phyloP scores from a whole-genome alignment of 2,888 invertebrate species.

The Drosophila suboccidentalis region DNA sequence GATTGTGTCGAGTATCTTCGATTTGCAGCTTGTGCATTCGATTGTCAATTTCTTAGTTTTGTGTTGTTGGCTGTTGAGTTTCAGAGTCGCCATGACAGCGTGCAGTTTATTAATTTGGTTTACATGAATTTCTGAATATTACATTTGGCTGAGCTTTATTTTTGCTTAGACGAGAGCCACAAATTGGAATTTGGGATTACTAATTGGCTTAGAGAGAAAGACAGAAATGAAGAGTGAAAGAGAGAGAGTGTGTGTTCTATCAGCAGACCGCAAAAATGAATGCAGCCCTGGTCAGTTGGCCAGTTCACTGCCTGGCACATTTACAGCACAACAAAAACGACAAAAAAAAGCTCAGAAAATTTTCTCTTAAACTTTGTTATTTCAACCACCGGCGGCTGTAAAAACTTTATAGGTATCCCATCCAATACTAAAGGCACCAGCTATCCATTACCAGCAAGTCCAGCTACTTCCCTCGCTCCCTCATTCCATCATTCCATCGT shows the following conservation, averaged over 20 bases:
- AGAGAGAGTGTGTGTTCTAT: slow-evolving; percentile 5
- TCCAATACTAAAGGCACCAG: slow-evolving; percentile 6
- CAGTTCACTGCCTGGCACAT: slow-evolving; percentile 25
- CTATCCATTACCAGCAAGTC: slow-evolving; percentile 23
- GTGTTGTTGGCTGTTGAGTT: neutral
- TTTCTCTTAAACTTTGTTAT: slow-evolving; percentile 61
- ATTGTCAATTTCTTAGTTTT: slow-evolving; percentile 51
- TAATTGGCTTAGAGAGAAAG: slow-evolving; percentile 39
- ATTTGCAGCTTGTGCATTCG: slow-evolving; percentile 42
- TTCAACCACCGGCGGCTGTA: slow-evolving; percentile 55
- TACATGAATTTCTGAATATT: slow-evolving; percentile 24
- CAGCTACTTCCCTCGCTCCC: neutral
- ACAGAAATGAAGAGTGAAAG: neutral
- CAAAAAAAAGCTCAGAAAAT: slow-evolving; percentile 42
- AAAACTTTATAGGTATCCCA: slow-evolving; percentile 65
- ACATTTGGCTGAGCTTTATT: slow-evolving; percentile 22
- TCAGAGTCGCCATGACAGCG: slow-evolving; percentile 31
- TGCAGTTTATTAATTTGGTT: slow-evolving; percentile 46
- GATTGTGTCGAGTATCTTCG: slow-evolving; percentile 10
- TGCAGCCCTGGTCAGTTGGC: slow-evolving; percentile 51
- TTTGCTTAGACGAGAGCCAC: slow-evolving; percentile 15
- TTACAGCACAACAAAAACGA: slow-evolving; percentile 9
- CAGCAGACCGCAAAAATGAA: slow-evolving; percentile 43
- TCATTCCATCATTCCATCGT: neutral
- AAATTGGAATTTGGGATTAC: slow-evolving; percentile 23